Conservation (phyloP, 23 tunicate species). For the Styela clava region DNA sequence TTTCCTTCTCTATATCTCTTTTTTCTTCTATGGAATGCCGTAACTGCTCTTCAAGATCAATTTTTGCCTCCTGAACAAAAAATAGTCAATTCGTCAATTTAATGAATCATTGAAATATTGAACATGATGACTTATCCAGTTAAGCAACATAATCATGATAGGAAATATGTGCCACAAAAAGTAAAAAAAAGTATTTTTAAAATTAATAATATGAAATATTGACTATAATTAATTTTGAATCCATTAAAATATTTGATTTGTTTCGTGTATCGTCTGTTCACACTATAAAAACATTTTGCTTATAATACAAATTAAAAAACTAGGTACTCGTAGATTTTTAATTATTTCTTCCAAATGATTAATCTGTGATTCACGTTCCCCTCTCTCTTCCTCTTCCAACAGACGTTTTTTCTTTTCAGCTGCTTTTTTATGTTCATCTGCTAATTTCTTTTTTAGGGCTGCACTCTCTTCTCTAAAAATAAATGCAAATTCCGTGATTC, state of each 20-base stretch:
- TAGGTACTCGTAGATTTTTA: constrained; percentile 18
- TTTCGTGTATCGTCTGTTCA: too few species aligned
- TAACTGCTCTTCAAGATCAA: not conserved
- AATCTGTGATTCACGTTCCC: constrained; percentile 22
- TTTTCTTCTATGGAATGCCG: constrained; percentile 5
- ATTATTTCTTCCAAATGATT: constrained; percentile 37
- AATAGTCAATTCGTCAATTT: not conserved
- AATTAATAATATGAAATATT: too few species aligned
- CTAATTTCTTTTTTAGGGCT: constrained; percentile 32
- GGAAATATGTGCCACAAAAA: too few species aligned
- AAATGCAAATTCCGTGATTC: not conserved
- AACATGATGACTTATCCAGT: too few species aligned
- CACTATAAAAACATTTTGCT: too few species aligned
- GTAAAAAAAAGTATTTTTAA: too few species aligned
- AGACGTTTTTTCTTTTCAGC: constrained; percentile 36
- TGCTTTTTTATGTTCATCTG: constrained; percentile 60
- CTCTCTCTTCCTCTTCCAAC: constrained; percentile 42
- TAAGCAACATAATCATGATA: too few species aligned
- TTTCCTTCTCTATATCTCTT: not conserved
- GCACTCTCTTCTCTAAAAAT: constrained; percentile 59
- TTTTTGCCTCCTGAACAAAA: constrained; percentile 2
- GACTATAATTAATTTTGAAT: too few species aligned
- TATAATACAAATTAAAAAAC: too few species aligned
- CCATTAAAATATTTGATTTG: too few species aligned
- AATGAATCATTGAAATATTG: too few species aligned